Conservation (phyloP, 2,888 invertebrate species). For the Hipparchia sbordonii region DNA sequence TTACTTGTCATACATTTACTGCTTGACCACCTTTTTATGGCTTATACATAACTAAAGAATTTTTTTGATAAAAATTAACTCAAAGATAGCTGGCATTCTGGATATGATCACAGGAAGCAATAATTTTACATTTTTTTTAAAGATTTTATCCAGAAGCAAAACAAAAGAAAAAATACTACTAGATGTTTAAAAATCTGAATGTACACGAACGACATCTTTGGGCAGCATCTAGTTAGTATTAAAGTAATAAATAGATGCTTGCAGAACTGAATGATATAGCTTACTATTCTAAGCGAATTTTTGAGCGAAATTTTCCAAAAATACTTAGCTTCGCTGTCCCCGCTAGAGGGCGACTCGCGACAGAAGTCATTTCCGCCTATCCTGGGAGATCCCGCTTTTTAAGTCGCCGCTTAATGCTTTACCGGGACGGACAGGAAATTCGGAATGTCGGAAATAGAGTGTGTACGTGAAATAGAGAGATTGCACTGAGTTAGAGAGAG, state of each 20-base stretch:
- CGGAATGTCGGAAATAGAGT: conserved; percentile 76
- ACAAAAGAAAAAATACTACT: no score
- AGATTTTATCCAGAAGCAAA: no score
- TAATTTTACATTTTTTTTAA: no score
- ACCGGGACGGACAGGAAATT: conserved; percentile 66
- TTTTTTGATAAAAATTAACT: no score
- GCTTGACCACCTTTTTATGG: no score
- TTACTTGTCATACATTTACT: no score
- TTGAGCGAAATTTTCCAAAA: conserved; percentile 15
- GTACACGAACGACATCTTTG: no score
- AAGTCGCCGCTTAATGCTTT: conserved; percentile 67
- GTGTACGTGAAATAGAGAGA: conserved; percentile 65
- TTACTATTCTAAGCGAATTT: conserved; percentile 1
- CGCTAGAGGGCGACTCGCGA: conserved; percentile 47
- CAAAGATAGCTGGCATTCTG: no score
- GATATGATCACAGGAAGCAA: no score
- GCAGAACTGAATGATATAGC: neutral
- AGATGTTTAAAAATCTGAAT: no score
- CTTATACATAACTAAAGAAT: no score
- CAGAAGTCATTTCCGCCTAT: conserved; percentile 78
- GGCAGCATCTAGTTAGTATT: neutral
- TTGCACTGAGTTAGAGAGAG: conserved; percentile 30
- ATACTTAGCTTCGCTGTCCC: conserved; percentile 20
- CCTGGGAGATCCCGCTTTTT: conserved; percentile 76
- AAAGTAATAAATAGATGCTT: neutral